Evolutionary conservation across 2,888 invertebrate genomes (phyloP), one percentile per base, ranked within the genome.

Genomic region (Orthonychiurus folsomi): DNA sequence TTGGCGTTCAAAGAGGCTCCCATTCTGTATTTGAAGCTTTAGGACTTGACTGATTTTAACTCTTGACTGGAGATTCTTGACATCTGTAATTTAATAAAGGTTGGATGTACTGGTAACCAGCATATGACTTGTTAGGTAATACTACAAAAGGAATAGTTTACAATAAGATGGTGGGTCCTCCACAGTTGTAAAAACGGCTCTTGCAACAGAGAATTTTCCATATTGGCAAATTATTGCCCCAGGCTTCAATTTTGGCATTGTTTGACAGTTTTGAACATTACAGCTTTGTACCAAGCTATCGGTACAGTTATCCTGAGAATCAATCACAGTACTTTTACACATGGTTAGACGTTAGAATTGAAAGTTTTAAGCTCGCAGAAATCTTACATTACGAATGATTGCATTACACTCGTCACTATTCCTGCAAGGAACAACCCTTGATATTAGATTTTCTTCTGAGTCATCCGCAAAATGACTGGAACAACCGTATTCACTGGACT

Each of bases 191-290:
- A n/a, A 56, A 20, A 56, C 28, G 27, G 27, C 20, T 56, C 27
- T 25, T 28, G 56, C 27, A n/a, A 56, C n/a, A 9, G 56, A 9
- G 18, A 20, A 15, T 9, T n/a, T 27, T 27, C 20, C 37, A 21
- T 56, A 27, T 28, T 56, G 27, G 37, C 56, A 56, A 28, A 56
- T 56, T 15, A 56, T 15, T 18, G 56, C 56, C 20, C 56, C 56
- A 9, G 28, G n/a, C n/a, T n/a, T n/a, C n/a, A n/a, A 18, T 18
- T 56, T 56, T 26, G 56, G 37, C 5, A 37, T 37, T 37, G 5
- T 37, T 15, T n/a, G n/a, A n/a, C n/a, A n/a, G n/a, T n/a, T n/a
- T n/a, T n/a, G n/a, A n/a, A n/a, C n/a, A n/a, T n/a, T n/a, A n/a
- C n/a, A n/a, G n/a, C n/a, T n/a, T n/a, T n/a, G n/a, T n/a, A n/a